Base-by-base conservation (phyloP, 2,888 invertebrate species). In the Oscheius onirici region DNA sequence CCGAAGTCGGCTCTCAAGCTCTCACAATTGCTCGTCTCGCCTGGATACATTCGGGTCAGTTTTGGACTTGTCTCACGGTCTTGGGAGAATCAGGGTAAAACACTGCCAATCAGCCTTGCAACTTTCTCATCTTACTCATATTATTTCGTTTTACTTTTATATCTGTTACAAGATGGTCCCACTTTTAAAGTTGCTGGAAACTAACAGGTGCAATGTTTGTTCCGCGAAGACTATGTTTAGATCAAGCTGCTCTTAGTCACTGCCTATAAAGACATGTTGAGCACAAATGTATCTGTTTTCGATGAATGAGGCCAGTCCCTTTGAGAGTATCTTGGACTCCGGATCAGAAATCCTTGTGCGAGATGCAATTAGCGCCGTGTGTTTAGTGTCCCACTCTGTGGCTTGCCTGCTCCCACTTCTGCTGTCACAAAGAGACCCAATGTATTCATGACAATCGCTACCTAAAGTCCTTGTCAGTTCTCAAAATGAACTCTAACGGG, bases 1-100 rank as follows among this genome's bases (percentile, higher is more conserved):
- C 58, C 46, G 34, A 69, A 69, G 28, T 28, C 69, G 69, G 60
- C 57, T 63, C 73, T 74, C 24, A 78, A 76, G 68, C 72, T 78
- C 52, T 76, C 78, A 28, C 78, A 78, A 65, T 73, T 84, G 20
- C 82, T 84, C 67, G 71, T 84, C 65, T 80, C 83, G 68, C 83
- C 81, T 78, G 82, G 83, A 68, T 84, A 84, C 74, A 76, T 84
- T 49, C 82, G 84, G 82, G 84, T 84, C 70, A 51, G 63, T 72
- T 55, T 17, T 8, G 34, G 34, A 34, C 3, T 6, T 34, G 5
- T 34, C 34, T 34, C 34, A 34, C 34, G 34, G 8, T 8, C 34
- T 34, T 34, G 34, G 34, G 34, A 34, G 8, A 6, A 34, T 34
- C 5, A 8, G 34, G 34, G 8, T 34, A 34, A n/a, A n/a, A n/a